A percentile compares a stretch with the other conserved stretches of the same genome.
Evolutionary conservation across 2,888 invertebrate genomes (phyloP).

Genomic region (Tridacna gigas): DNA sequence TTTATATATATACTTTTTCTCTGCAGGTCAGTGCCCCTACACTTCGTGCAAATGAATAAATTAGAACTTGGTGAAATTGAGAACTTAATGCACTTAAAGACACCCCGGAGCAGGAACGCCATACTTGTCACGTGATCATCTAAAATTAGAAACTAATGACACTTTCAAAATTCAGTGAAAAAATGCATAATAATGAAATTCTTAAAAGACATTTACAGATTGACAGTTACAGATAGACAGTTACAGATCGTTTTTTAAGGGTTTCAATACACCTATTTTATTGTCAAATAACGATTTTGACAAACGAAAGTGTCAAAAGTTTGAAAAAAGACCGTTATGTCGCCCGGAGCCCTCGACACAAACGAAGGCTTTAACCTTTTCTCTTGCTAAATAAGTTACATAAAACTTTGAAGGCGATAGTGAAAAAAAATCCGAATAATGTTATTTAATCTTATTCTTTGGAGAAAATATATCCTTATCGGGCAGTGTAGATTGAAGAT

Average conservation of each 20-base stretch:
- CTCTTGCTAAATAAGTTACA: too few species aligned
- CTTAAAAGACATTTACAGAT: not conserved
- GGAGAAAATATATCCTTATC: too few species aligned
- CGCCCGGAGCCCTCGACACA: not conserved
- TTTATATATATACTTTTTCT: too few species aligned
- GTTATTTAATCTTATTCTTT: too few species aligned
- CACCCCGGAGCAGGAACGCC: not conserved
- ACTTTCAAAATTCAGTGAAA: not conserved
- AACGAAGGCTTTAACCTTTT: not conserved
- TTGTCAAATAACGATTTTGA: not conserved
- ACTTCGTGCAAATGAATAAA: not conserved
- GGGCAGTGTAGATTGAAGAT: too few species aligned
- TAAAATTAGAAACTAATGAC: constrained; percentile 15
- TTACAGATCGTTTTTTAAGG: not conserved
- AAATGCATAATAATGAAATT: not conserved
- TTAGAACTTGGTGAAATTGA: not conserved
- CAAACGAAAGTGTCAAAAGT: constrained; percentile 1
- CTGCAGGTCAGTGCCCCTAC: too few species aligned
- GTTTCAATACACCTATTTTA: constrained; percentile 9
- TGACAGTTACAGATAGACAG: not conserved
- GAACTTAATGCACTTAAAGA: not conserved
- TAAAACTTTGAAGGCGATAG: too few species aligned
- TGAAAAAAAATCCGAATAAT: too few species aligned
- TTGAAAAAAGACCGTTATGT: not conserved
- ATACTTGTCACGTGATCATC: constrained; percentile 21